Evolutionary conservation across 2,888 invertebrate species (phyloP).

Genomic region (Anticlea derivata): DNA sequence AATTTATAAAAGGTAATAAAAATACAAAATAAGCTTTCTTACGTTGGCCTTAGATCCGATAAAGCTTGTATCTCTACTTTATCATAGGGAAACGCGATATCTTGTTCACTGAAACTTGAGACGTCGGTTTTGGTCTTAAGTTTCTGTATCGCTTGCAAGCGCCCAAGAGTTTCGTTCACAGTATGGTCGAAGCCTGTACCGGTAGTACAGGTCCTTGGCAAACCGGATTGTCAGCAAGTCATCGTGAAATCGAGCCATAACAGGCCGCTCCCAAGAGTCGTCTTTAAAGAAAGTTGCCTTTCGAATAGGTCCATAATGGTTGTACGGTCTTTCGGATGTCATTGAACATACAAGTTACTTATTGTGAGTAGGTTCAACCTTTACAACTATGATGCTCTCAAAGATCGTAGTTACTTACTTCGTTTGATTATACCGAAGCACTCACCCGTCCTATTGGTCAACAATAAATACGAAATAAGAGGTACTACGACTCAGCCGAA

Average conservation of each 20-base stretch:
- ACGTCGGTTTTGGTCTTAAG: not conserved
- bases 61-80: not conserved
- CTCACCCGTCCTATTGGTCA: too few species aligned
- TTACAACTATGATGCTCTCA: not conserved
- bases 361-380: not conserved
- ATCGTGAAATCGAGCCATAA: constrained; percentile 74
- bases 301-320: constrained; percentile 53
- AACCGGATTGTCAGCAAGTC: constrained; percentile 67
- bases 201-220: constrained; percentile 50
- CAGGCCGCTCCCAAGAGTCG: constrained; percentile 38
- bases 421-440: too few species aligned
- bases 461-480: too few species aligned
- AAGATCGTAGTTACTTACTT: too few species aligned
- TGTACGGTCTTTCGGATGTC: constrained; percentile 33
- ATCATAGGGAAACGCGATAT: not conserved
- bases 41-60: constrained; percentile 1
- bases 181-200: constrained; percentile 8
- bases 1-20: not conserved
- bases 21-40: constrained; percentile 12
- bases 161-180: not conserved
- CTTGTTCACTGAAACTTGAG: not conserved
- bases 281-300: constrained; percentile 66
- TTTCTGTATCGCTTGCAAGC: not conserved
- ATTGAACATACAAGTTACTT: constrained; percentile 26
- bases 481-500: too few species aligned